Conservation (phyloP, 1,140 invertebrate species). For the Uloborus diversus region DNA sequence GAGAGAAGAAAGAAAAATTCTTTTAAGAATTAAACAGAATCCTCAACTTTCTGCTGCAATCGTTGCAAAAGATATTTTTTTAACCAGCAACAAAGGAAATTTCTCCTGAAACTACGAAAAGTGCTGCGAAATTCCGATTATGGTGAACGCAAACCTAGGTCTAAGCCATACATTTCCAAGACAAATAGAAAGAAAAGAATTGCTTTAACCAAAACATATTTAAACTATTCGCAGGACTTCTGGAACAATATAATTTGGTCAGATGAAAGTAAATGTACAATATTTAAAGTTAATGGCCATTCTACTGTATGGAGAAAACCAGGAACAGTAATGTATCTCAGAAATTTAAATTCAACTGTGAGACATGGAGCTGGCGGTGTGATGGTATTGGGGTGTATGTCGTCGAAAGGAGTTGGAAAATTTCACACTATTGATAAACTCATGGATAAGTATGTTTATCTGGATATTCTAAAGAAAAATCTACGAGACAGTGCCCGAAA, state of each 20-base stretch:
- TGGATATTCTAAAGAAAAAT: conserved; percentile 56
- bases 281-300: background rate
- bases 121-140: background rate
- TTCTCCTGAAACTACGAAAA: background rate
- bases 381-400: conserved; percentile 45
- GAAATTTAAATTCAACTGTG: background rate
- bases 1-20: background rate
- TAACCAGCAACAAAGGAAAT: background rate
- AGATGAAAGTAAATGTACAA: conserved; percentile 38
- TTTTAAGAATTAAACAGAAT: background rate
- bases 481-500: conserved; percentile 57
- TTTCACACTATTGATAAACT: conserved; percentile 7
- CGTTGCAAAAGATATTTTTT: background rate
- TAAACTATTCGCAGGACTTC: conserved; percentile 5
- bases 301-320: conserved; percentile 14
- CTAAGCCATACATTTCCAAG: background rate
- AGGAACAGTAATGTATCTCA: background rate
- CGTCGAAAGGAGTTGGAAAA: background rate
- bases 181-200: background rate
- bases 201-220: background rate
- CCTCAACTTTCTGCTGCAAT: background rate
- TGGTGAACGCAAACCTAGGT: background rate
- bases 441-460: conserved; percentile 20
- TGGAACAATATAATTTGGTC: conserved; percentile 34
- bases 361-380: conserved; percentile 35